Base-by-base conservation (phyloP, 2,113 vertebrate genomes). In the Empidonax alnorum region DNA sequence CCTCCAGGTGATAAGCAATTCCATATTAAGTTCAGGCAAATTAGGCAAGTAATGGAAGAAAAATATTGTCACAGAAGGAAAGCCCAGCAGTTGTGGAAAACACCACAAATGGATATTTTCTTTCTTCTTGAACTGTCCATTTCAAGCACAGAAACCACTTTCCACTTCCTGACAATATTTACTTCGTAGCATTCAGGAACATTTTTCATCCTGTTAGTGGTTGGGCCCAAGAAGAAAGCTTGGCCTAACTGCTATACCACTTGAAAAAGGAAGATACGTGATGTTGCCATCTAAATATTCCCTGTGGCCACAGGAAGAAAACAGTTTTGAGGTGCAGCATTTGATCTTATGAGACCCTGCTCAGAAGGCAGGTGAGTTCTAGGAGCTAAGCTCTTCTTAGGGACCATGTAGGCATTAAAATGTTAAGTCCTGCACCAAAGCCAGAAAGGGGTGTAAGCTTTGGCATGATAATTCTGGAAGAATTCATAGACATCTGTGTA, bases 91-190 rank as follows among this genome's bases (percentile, higher is more conserved):
- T 58, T 95, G 61, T 52, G 35, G 73, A 66, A 53, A 80, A 77
- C 42, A 66, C 72, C 55, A 67, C 59, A 81, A 62, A 58, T 84
- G 31, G 4, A 7, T 79, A 28, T 15, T 82, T 69, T 0, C 65
- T 78, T 83, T 37, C 41, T 74, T 49, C 20, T 72, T 53, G 7
- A 77, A 42, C 20, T 77, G 44, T 61, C 35, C 15, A 19, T 62
- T 86, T 91, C 31, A 33, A 66, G 33, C 27, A 11, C 6, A 81
- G 69, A 91, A 93, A 77, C 89, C 61, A 55, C 69, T 74, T 87
- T 71, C 69, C 15, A 22, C 46, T 91, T 92, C 87, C 94, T 14
- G 65, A 50, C 73, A 63, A 3, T 81, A 47, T 84, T 84, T 89
- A 28, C 49, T 95, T 93, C 35, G 31, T 42, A 78, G 39, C 12